Conservation (phyloP, 2,113 vertebrate species). For the Gavia stellata region DNA sequence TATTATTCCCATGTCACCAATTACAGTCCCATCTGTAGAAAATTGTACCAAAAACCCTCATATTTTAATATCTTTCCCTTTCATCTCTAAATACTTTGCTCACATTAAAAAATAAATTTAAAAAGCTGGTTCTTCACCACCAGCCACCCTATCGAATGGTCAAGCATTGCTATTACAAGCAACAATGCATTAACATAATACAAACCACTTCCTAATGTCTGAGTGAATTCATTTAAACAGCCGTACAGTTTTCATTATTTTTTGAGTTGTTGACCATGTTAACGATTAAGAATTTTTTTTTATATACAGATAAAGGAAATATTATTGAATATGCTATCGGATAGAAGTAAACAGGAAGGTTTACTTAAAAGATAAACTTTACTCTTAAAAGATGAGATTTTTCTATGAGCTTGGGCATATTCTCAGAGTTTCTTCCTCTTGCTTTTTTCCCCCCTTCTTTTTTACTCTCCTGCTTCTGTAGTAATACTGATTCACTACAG, state of each 20-base stretch:
- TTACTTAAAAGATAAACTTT: too few species aligned
- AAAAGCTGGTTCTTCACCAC: background rate
- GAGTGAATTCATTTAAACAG: background rate
- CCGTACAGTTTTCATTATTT: background rate
- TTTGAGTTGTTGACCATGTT: background rate
- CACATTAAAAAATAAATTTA: background rate
- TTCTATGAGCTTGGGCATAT: background rate
- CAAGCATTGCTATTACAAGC: background rate
- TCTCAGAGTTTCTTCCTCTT: background rate
- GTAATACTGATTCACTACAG: background rate
- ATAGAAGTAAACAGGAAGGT: background rate
- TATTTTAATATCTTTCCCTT: background rate
- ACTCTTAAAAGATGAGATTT: background rate
- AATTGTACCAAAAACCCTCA: background rate
- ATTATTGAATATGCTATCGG: background rate
- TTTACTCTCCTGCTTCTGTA: background rate
- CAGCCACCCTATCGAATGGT: background rate
- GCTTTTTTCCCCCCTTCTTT: background rate
- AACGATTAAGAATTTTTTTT: background rate
- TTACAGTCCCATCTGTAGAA: slow-evolving; percentile 34
- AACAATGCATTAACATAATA: background rate
- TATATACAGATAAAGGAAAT: background rate
- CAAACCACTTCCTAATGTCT: background rate
- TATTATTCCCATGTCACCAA: slow-evolving; percentile 34
- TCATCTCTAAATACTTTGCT: background rate